Conservation (phyloP, 2,888 invertebrate species). For the Spisula solida region DNA sequence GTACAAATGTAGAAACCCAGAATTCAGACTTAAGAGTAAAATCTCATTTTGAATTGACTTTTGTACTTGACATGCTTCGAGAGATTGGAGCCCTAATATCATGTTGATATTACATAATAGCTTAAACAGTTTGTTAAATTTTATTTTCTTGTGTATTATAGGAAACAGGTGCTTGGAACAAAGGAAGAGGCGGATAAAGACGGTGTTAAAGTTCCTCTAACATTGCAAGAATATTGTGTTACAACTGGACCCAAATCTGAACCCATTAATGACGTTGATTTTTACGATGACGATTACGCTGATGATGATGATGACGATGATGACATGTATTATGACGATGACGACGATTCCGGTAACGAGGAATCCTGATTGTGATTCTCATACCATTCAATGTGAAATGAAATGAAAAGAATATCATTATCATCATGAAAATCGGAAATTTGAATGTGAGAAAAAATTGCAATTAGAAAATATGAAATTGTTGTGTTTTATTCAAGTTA, state of each 20-base stretch:
- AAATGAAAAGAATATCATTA: conserved; percentile 5
- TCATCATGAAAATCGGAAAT: conserved; percentile 30
- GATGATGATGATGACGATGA: conserved; percentile 81
- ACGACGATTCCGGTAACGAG: conserved; percentile 84
- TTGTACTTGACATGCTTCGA: too few species aligned
- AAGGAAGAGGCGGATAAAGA: conserved; percentile 98
- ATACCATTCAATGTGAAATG: not conserved
- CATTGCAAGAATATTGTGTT: conserved; percentile 99
- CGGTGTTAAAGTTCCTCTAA: conserved; percentile 98
- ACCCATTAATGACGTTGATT: conserved; percentile 81
- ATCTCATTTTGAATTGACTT: too few species aligned
- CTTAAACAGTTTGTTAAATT: too few species aligned
- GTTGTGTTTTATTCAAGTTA: conserved; percentile 13
- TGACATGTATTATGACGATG: conserved; percentile 81
- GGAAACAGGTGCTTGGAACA: conserved; percentile 98
- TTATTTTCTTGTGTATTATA: conserved; percentile 87
- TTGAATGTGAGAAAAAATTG: conserved; percentile 36
- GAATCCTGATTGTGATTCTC: conserved; percentile 77
- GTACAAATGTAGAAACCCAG: too few species aligned
- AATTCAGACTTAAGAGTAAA: too few species aligned
- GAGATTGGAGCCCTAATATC: too few species aligned
- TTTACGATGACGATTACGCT: conserved; percentile 83
- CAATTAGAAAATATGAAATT: conserved; percentile 26
- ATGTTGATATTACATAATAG: too few species aligned
- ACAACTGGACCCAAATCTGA: conserved; percentile 93